phyloP scores from a whole-genome alignment of 2,888 invertebrate species.

The Eristalis pertinax region DNA sequence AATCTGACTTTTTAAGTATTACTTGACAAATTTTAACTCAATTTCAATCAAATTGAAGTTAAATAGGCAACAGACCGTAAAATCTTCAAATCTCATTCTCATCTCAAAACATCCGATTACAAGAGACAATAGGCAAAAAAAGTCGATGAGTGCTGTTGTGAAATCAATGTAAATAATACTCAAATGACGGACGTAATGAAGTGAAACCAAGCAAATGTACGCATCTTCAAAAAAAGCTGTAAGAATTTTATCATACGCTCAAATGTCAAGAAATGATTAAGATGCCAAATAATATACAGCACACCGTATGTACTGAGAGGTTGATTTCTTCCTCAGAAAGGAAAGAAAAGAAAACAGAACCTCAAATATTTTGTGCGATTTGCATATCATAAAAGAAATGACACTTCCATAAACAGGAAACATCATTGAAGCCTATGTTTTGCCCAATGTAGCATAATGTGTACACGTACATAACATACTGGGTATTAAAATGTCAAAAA shows the following conservation, averaged over 20 bases:
- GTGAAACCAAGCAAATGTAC: background rate
- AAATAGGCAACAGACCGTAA: background rate
- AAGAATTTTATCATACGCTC: background rate
- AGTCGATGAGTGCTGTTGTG: background rate
- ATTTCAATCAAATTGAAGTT: too few species aligned
- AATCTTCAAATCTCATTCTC: background rate
- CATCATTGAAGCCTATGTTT: background rate
- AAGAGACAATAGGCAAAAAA: background rate
- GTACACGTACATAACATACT: background rate
- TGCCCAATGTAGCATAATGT: background rate
- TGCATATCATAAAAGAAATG: background rate
- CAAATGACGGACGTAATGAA: background rate
- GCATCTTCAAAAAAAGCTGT: background rate
- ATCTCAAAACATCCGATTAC: background rate
- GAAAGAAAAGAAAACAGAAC: background rate
- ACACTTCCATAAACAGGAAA: conserved; percentile 1
- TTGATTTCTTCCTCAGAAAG: background rate
- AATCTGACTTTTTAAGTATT: too few species aligned
- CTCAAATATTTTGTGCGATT: background rate
- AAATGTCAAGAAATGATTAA: background rate
- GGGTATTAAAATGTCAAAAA: background rate
- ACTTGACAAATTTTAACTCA: too few species aligned
- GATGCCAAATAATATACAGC: background rate
- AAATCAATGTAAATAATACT: background rate
- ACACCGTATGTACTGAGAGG: background rate